Evolutionary conservation across 2,113 vertebrate genomes (phyloP).

Genomic region (Urocynchramus pylzowi): DNA sequence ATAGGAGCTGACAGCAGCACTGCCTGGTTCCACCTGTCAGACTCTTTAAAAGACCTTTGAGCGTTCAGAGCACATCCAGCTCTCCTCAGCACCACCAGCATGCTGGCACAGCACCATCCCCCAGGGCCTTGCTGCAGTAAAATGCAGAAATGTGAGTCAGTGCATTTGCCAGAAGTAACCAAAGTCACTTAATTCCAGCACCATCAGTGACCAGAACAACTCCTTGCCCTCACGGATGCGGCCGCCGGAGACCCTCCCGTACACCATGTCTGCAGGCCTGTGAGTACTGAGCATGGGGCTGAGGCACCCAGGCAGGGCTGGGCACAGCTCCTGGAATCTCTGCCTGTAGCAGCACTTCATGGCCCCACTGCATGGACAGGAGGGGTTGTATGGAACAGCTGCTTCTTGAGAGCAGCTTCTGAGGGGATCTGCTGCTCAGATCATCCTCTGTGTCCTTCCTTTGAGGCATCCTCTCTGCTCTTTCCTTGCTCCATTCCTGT

Average conservation of each 20-base stretch:
- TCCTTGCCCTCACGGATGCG: neutral
- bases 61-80: neutral
- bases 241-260: neutral
- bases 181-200: neutral
- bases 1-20: neutral
- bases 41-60: neutral
- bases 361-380: neutral
- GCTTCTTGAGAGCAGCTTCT: neutral
- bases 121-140: neutral
- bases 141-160: neutral
- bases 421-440: neutral
- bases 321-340: neutral
- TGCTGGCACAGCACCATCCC: neutral
- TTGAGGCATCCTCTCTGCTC: neutral
- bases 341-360: neutral
- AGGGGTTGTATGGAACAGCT: neutral
- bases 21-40: neutral
- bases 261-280: rapidly evolving
- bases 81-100: neutral
- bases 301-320: neutral
- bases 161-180: neutral
- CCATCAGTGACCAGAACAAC: neutral
- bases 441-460: neutral
- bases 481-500: neutral
- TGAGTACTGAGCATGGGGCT: neutral